A percentile compares a stretch with the other conserved stretches of the same genome.
These are phyloP conservation scores for Passerina amoena DNA, from an alignment of 2,113 vertebrate genomes.

Conservation along the genomic window DNA sequence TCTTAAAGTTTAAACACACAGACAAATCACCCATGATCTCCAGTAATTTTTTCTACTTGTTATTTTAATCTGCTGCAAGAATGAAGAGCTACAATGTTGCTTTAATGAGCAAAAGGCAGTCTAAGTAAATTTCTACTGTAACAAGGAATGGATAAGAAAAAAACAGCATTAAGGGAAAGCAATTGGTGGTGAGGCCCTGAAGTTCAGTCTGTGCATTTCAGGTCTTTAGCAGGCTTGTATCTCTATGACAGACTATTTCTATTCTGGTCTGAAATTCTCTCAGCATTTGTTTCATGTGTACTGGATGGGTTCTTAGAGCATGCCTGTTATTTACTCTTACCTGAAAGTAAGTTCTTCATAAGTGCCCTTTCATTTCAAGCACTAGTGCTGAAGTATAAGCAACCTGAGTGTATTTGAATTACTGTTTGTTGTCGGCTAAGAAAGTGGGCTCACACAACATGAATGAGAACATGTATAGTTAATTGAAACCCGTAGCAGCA, in stretches of 20 bases:
- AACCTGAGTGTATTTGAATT: not conserved
- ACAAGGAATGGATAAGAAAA: not conserved
- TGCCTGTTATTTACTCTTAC: not conserved
- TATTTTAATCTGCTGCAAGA: not conserved
- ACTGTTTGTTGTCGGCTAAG: not conserved
- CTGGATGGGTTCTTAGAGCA: rapidly evolving
- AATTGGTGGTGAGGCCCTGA: not conserved
- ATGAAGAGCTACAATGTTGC: not conserved
- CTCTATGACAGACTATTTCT: not conserved
- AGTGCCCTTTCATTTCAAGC: not conserved
- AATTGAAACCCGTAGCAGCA: not conserved
- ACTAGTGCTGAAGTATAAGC: not conserved
- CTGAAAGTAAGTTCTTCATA: not conserved
- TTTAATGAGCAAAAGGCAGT: not conserved
- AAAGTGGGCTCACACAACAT: not conserved
- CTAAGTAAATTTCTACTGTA: not conserved
- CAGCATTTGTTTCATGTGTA: not conserved
- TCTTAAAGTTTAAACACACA: not conserved
- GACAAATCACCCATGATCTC: not conserved
- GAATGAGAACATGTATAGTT: not conserved
- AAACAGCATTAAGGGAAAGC: not conserved
- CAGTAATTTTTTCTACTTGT: not conserved
- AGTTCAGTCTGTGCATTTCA: not conserved
- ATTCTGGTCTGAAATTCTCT: not conserved
- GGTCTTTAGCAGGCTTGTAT: not conserved